Conservation (phyloP, 2,797 vertebrate species). For the Malurus leucopterus region DNA sequence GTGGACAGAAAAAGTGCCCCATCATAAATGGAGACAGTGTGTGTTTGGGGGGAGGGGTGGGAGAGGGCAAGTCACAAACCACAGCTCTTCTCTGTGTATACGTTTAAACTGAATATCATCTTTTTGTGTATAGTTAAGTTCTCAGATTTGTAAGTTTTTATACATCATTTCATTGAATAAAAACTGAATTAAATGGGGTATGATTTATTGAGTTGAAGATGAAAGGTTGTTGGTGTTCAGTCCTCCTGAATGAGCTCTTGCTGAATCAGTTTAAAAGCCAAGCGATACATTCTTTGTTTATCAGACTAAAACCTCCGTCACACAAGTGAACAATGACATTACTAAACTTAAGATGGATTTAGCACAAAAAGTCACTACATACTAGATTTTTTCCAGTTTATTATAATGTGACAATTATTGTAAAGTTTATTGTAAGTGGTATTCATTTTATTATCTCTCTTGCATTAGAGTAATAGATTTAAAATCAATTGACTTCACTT, state of each 20-base stretch:
- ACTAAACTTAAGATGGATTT: not conserved
- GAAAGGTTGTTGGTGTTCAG: not conserved
- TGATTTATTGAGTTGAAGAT: slow-evolving; percentile 39
- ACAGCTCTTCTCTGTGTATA: slow-evolving; percentile 65
- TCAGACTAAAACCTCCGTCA: not conserved
- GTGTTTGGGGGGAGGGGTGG: slow-evolving; percentile 51
- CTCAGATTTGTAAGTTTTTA: slow-evolving; percentile 81
- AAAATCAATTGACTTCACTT: not conserved
- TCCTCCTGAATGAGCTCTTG: not conserved
- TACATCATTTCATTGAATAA: slow-evolving; percentile 81
- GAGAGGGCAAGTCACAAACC: slow-evolving; percentile 51
- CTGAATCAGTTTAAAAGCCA: not conserved
- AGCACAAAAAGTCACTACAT: not conserved
- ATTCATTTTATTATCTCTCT: not conserved
- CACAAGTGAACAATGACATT: not conserved
- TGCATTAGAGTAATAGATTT: not conserved
- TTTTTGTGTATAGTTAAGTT: slow-evolving; percentile 79
- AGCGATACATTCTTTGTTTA: not conserved
- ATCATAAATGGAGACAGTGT: slow-evolving; percentile 46
- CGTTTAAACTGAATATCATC: slow-evolving; percentile 69
- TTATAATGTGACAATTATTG: not conserved
- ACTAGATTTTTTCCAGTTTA: not conserved
- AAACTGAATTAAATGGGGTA: slow-evolving; percentile 69
- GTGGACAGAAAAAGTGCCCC: slow-evolving; percentile 39
- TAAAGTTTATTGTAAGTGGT: not conserved